Evolutionary conservation across 2,113 vertebrate genomes (phyloP).

Genomic region (Turdus rufiventris): DNA sequence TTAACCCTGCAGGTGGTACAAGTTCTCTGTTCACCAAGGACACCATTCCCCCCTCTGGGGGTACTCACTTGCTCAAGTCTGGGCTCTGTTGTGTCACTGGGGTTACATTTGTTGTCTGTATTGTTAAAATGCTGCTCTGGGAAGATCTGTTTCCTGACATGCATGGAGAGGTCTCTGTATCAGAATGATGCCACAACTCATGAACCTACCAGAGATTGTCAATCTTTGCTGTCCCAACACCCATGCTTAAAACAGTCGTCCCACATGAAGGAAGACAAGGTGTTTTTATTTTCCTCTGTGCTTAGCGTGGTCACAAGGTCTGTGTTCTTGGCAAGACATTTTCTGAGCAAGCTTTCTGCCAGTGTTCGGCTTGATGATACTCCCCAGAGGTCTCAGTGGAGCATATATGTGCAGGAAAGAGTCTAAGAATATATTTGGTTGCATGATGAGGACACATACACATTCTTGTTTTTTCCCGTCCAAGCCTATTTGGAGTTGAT

Average conservation of each 20-base stretch:
- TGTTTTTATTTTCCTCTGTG: neutral
- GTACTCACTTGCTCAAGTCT: neutral
- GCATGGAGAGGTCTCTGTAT: neutral
- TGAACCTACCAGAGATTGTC: neutral
- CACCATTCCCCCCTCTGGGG: neutral
- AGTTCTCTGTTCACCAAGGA: neutral
- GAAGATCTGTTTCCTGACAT: neutral
- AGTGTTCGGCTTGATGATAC: neutral
- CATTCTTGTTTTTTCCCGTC: neutral
- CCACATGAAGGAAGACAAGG: neutral
- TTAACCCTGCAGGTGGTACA: conserved; percentile 4
- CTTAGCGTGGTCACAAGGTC: neutral
- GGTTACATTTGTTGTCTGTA: neutral
- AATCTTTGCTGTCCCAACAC: neutral
- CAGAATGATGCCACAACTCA: neutral
- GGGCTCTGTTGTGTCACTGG: neutral
- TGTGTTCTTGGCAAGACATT: neutral
- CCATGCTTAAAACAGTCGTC: neutral
- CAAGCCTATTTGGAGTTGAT: neutral
- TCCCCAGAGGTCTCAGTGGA: neutral
- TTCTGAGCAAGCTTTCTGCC: neutral
- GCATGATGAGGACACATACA: neutral
- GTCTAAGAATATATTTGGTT: neutral
- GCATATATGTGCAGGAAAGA: neutral
- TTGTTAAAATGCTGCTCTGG: neutral